Conservation (phyloP, 2,888 invertebrate species). For the Lordiphosa fenestrarum region DNA sequence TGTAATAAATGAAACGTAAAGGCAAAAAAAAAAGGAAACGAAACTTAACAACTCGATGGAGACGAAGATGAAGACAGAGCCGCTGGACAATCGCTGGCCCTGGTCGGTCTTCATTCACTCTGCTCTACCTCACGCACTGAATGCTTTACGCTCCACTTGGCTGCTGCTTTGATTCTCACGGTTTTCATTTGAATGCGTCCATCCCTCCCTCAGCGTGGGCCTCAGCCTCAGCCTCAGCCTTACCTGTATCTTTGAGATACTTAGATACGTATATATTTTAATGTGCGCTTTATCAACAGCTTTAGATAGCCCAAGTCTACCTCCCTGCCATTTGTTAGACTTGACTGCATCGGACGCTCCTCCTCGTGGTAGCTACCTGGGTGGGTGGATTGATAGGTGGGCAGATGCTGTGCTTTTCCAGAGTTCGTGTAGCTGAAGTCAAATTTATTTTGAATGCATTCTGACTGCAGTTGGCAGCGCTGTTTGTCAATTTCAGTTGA, state of each 20-base stretch:
- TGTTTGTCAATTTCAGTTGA: slow-evolving; percentile 29
- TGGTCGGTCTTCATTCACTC: slow-evolving; percentile 40
- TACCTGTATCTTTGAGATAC: slow-evolving; percentile 64
- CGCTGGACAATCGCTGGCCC: slow-evolving; percentile 54
- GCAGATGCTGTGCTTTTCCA: slow-evolving; percentile 54
- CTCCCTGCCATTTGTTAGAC: slow-evolving; percentile 50
- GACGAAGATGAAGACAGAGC: slow-evolving; percentile 1
- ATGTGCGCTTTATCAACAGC: slow-evolving; percentile 71
- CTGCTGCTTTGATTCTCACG: slow-evolving; percentile 71
- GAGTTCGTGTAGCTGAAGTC: slow-evolving; percentile 41
- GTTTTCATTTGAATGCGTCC: slow-evolving; percentile 69
- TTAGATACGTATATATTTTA: slow-evolving; percentile 66
- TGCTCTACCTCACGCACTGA: slow-evolving; percentile 49
- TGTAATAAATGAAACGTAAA: slow-evolving; percentile 69
- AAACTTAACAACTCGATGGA: slow-evolving; percentile 51
- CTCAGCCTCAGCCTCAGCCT: no score
- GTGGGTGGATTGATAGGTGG: slow-evolving; percentile 9
- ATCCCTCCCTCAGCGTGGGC: slow-evolving; percentile 16
- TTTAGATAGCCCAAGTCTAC: slow-evolving; percentile 50
- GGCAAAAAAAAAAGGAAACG: slow-evolving; percentile 30
- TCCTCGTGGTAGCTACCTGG: background rate
- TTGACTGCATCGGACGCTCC: slow-evolving; percentile 38
- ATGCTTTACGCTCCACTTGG: slow-evolving; percentile 68
- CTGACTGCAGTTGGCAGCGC: slow-evolving; percentile 42
- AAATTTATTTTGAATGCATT: slow-evolving; percentile 41